A percentile compares a stretch with the other conserved stretches of the same genome.
These are phyloP conservation scores for Gymnoscopelus braueri DNA, from an alignment of 2,797 vertebrate species.

Conservation along the genomic window DNA sequence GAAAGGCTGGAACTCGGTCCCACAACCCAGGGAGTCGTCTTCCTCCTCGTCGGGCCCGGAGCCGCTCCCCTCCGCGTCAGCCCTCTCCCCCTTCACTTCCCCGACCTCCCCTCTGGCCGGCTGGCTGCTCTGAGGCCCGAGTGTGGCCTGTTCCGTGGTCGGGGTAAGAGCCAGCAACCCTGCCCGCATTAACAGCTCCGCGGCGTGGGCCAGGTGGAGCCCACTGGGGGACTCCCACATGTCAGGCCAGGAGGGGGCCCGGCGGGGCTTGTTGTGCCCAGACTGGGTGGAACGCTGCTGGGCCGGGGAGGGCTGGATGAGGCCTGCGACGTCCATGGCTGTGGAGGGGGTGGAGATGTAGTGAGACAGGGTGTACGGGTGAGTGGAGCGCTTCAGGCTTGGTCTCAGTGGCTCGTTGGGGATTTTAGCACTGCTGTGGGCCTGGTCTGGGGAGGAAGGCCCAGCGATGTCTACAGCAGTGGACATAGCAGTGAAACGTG, in stretches of 20 bases:
- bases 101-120: conserved; percentile 70
- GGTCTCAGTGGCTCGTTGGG: conserved; percentile 96
- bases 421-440: conserved; percentile 94
- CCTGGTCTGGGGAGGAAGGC: conserved; percentile 87
- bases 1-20: conserved; percentile 94
- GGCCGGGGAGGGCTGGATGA: conserved; percentile 89
- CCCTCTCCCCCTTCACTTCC: conserved; percentile 82
- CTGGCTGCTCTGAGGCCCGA: conserved; percentile 76
- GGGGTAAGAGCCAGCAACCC: conserved; percentile 84
- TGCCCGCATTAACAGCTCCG: conserved; percentile 94
- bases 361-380: conserved; percentile 90
- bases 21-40: conserved; percentile 89
- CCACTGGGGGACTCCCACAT: conserved; percentile 92
- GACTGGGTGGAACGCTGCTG: conserved; percentile 88
- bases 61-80: conserved; percentile 78
- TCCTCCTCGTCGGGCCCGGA: conserved; percentile 85
- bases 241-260: conserved; percentile 89
- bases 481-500: conserved; percentile 75
- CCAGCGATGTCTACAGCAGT: conserved; percentile 82
- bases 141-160: conserved; percentile 71
- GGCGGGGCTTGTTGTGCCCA: conserved; percentile 89
- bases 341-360: conserved; percentile 89
- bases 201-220: conserved; percentile 95
- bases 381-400: conserved; percentile 92
- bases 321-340: conserved; percentile 88